These are phyloP conservation scores for Apotomis turbidana DNA, from an alignment of 2,888 invertebrate species.

Conservation along the genomic window DNA sequence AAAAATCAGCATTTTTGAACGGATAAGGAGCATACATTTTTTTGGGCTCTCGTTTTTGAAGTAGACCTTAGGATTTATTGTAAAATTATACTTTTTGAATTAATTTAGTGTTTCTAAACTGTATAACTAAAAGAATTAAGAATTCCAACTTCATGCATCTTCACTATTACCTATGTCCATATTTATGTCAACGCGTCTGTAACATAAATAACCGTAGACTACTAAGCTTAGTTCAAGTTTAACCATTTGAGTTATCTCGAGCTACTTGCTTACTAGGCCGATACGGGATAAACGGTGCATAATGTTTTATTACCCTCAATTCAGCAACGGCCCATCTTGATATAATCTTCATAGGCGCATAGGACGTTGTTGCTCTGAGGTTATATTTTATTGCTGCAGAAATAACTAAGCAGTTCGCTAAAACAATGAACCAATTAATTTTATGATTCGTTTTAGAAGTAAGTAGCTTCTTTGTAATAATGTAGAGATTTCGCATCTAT, in stretches of 20 bases:
- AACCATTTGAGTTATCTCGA: constrained; percentile 61
- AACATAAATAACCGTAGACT: not conserved
- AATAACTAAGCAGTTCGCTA: not conserved
- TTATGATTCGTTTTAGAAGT: not conserved
- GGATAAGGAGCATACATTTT: too few relatives aligned
- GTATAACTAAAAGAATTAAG: too few relatives aligned
- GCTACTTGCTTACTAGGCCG: constrained; percentile 61
- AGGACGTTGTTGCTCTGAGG: not conserved
- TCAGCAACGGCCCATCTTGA: not conserved
- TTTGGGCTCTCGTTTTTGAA: too few relatives aligned
- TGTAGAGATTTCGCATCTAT: not conserved
- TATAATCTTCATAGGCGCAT: not conserved
- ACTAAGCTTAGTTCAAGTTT: constrained; percentile 55
- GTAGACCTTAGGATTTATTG: too few relatives aligned
- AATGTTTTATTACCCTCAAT: not conserved
- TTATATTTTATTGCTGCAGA: not conserved
- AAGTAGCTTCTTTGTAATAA: not conserved
- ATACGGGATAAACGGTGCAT: constrained; percentile 50
- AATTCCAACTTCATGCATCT: too few relatives aligned
- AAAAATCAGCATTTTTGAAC: too few relatives aligned
- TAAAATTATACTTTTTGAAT: too few relatives aligned
- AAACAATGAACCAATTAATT: constrained; percentile 4
- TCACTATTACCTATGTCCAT: too few relatives aligned
- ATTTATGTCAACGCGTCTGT: too few relatives aligned
- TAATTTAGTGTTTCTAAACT: too few relatives aligned